Percentiles rank a stretch among this genome's conserved stretches.
phyloP scores from a whole-genome alignment of 2,888 invertebrate species.

The Macropis europaea region DNA sequence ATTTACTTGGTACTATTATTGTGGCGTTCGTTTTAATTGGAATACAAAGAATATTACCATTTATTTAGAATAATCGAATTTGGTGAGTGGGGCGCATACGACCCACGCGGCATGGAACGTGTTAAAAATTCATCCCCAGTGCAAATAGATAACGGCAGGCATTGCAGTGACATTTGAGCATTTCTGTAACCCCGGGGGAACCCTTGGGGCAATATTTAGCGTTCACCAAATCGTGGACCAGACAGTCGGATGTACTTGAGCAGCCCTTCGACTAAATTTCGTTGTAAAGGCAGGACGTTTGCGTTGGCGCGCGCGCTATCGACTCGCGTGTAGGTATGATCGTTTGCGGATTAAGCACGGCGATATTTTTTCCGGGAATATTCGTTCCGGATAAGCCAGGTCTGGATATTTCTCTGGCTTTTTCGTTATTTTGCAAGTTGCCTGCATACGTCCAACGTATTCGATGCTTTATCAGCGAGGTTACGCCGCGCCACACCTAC shows the following conservation, averaged over 20 bases:
- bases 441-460: slow-evolving; percentile 57
- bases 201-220: too few relatives aligned
- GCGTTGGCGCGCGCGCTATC: slow-evolving; percentile 32
- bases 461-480: slow-evolving; percentile 63
- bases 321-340: slow-evolving; percentile 47
- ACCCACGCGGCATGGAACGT: too few relatives aligned
- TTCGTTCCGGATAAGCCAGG: slow-evolving; percentile 62
- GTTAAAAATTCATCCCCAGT: too few relatives aligned
- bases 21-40: too few relatives aligned
- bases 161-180: too few relatives aligned
- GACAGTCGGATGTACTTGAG: neutral
- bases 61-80: too few relatives aligned
- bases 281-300: slow-evolving; percentile 1
- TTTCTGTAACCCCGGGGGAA: too few relatives aligned
- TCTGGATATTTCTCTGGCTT: slow-evolving; percentile 56
- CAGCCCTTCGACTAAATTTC: slow-evolving; percentile 29
- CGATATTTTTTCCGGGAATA: slow-evolving; percentile 61
- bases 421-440: slow-evolving; percentile 62
- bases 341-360: slow-evolving; percentile 59
- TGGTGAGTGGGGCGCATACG: too few relatives aligned
- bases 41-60: too few relatives aligned
- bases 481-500: slow-evolving; percentile 22
- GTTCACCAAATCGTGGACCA: neutral
- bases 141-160: too few relatives aligned
- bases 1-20: too few relatives aligned